These are phyloP conservation scores for Cercocebus atys DNA, from an alignment of 2,113 vertebrate species.

Conservation along the genomic window DNA sequence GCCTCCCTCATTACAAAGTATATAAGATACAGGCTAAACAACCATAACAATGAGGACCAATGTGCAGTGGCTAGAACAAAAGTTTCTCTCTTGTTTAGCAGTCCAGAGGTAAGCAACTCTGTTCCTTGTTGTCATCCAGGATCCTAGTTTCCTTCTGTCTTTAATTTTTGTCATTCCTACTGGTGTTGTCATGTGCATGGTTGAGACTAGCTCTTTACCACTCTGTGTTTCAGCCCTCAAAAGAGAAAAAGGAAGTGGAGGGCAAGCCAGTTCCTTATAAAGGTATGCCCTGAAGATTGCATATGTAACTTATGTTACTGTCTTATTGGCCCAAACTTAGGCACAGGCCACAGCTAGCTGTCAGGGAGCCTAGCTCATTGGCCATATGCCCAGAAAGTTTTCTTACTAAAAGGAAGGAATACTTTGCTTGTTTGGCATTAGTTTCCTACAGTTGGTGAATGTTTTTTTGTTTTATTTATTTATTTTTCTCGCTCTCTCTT, in stretches of 20 bases:
- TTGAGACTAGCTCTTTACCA: background rate
- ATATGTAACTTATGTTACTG: background rate
- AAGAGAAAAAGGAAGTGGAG: slow-evolving; percentile 8
- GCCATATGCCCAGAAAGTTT: slow-evolving; percentile 24
- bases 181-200: background rate
- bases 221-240: background rate
- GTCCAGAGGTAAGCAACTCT: background rate
- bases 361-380: slow-evolving; percentile 14
- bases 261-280: background rate
- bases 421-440: slow-evolving; percentile 32
- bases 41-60: background rate
- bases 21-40: background rate
- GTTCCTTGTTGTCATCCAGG: background rate
- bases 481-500: too few species aligned
- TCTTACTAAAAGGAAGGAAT: background rate
- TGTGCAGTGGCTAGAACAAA: background rate
- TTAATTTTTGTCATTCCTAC: background rate
- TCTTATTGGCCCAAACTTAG: slow-evolving; percentile 24
- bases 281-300: slow-evolving; percentile 11
- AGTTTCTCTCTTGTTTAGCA: background rate
- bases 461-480: background rate
- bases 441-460: background rate
- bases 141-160: slow-evolving; percentile 14
- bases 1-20: background rate
- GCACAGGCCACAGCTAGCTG: background rate